Base-by-base conservation (phyloP, 2,797 vertebrate genomes). In the Arremon brunneinucha region DNA sequence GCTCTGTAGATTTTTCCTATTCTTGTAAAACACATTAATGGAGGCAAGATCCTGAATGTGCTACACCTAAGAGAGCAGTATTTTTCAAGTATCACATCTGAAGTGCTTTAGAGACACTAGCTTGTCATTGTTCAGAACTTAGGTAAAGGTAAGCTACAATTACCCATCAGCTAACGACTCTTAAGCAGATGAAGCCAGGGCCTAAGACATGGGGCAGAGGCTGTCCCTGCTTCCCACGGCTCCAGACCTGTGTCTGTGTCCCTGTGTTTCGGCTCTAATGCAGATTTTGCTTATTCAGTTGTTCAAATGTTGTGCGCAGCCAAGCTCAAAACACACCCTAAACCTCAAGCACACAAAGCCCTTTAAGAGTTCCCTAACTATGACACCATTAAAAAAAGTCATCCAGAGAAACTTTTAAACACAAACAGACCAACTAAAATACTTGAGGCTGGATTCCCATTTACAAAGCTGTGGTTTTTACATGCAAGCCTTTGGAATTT, bases 401-500 rank as follows among this genome's bases (percentile, higher is more conserved):
- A 75, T 85, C 69, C 94, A 92, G 74, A 93, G 91, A 89, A 94
- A 89, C 79, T 86, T 83, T 87, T 69, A 88, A 80, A 94, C 50
- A 69, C 89, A 93, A 88, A 68, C 69, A 93, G 91, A 85, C 27
- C 53, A 65, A 89, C 62, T 37, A 20, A 90, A 93, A 39, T 53
- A 78, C 92, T 84, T 8, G 82, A 76, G 89, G 77, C 77, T 87
- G 84, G 59, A 62, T 91, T 90, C 89, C 55, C 82, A 63, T 85
- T 76, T 69, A 75, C 67, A 84, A 72, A 91, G 87, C 47, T 76
- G 83, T 86, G 83, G 15, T 83, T 95, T 93, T 94, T 57, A 83
- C 89, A 90, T 83, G 95, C 79, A 80, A 91, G 84, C 82, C 80
- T 96, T 85, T 90, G 93, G 82, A 94, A 93, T 95, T 83, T 94